A percentile compares a stretch with the other conserved stretches of the same genome.
Conservation (phyloP, 23 tunicate species). For the Halocynthia aurantium region DNA sequence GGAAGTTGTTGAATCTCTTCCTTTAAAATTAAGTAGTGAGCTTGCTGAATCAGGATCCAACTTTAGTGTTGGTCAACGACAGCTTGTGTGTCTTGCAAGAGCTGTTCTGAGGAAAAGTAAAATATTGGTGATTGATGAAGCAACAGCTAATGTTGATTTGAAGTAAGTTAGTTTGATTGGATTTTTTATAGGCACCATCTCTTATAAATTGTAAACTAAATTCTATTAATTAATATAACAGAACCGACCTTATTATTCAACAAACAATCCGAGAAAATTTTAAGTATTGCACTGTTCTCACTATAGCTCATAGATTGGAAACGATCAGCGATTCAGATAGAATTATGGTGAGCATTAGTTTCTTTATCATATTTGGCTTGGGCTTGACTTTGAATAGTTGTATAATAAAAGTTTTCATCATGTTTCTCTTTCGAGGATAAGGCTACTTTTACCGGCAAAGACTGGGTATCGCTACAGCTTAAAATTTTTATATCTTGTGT, state of each 20-base stretch:
- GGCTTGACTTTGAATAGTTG: too few species aligned
- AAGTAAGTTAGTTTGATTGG: background rate
- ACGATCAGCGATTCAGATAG: constrained; percentile 89
- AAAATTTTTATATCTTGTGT: too few species aligned
- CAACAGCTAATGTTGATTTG: constrained; percentile 93
- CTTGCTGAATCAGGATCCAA: constrained; percentile 81
- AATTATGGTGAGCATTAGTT: constrained; percentile 39
- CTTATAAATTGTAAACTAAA: too few species aligned
- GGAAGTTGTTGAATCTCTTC: constrained; percentile 38
- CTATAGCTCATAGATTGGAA: constrained; percentile 88
- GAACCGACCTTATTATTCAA: constrained; percentile 90
- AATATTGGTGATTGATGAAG: constrained; percentile 94
- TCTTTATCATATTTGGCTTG: too few species aligned
- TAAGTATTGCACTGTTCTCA: constrained; percentile 70
- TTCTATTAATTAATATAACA: background rate
- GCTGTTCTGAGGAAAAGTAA: constrained; percentile 73
- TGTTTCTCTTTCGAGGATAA: too few species aligned
- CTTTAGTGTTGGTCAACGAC: constrained; percentile 95
- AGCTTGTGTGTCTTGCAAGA: constrained; percentile 91
- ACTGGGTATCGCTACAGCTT: too few species aligned
- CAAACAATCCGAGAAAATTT: constrained; percentile 63
- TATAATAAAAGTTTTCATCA: too few species aligned
- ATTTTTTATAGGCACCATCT: too few species aligned
- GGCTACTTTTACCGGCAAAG: too few species aligned
- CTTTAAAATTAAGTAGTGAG: constrained; percentile 42